Evolutionary conservation across 1,140 invertebrate species (phyloP).

Genomic region (Drosophila murphyi): DNA sequence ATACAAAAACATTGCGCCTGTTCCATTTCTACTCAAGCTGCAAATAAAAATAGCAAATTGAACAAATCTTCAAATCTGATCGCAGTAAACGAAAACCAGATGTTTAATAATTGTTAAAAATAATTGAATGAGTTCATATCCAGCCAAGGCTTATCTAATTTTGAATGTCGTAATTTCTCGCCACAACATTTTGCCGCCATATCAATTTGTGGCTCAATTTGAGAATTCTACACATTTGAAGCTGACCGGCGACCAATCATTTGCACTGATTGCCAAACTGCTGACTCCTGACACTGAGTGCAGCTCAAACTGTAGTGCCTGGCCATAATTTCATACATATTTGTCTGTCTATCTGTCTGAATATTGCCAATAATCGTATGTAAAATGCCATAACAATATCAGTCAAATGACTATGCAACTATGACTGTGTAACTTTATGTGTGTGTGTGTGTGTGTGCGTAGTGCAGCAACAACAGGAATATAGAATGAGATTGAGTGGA

Average conservation of each 20-base stretch:
- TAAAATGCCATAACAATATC: conserved; percentile 74
- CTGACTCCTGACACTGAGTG: background rate
- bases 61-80: too few species aligned
- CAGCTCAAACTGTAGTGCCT: conserved; percentile 27
- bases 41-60: too few species aligned
- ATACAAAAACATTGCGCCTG: too few species aligned
- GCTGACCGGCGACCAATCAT: conserved; percentile 51
- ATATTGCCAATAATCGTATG: conserved; percentile 30
- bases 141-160: too few species aligned
- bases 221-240: conserved; percentile 33
- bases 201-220: conserved; percentile 33
- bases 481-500: conserved; percentile 13
- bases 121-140: too few species aligned
- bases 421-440: conserved; percentile 1
- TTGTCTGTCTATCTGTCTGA: background rate
- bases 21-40: too few species aligned
- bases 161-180: too few species aligned
- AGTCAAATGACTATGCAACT: conserved; percentile 54
- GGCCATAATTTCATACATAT: background rate
- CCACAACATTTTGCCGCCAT: too few species aligned
- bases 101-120: too few species aligned
- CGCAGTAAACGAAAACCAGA: too few species aligned
- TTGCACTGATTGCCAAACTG: conserved; percentile 53
- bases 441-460: background rate
- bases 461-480: background rate